Percentiles rank a stretch among this genome's conserved stretches.
phyloP scores from a whole-genome alignment of 2,888 invertebrate species.

The Cancer borealis region DNA sequence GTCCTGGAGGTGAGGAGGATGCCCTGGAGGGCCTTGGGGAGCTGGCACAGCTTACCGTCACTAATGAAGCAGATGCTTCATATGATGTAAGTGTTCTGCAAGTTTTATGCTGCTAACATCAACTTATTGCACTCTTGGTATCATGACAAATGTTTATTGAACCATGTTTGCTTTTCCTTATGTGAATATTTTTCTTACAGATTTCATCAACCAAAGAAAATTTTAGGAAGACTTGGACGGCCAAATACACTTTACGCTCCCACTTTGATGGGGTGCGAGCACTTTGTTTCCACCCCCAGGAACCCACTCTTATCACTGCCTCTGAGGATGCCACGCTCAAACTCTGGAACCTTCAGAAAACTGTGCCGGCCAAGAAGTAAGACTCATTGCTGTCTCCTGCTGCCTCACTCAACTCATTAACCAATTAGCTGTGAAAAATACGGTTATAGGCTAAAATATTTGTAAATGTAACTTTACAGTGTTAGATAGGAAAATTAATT shows the following conservation, averaged over 20 bases:
- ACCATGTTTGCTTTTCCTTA: slow-evolving; percentile 45
- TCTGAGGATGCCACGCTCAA: slow-evolving; percentile 99
- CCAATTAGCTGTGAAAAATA: not conserved
- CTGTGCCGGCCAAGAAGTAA: slow-evolving; percentile 95
- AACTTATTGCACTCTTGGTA: not conserved
- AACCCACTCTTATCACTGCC: slow-evolving; percentile 97
- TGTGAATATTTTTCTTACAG: slow-evolving; percentile 79
- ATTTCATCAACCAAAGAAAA: slow-evolving; percentile 90
- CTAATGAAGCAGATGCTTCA: slow-evolving; percentile 96
- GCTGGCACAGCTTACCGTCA: slow-evolving; percentile 96
- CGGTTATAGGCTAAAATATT: not conserved
- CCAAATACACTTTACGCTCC: slow-evolving; percentile 96
- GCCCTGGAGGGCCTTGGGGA: slow-evolving; percentile 92
- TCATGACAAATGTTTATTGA: not conserved
- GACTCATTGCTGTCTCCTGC: not conserved
- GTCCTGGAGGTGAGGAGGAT: slow-evolving; percentile 80
- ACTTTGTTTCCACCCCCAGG: slow-evolving; percentile 95
- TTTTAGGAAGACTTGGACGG: slow-evolving; percentile 96
- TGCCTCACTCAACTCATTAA: not conserved
- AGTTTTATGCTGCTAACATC: not conserved
- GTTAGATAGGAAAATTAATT: not conserved
- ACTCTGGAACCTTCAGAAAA: slow-evolving; percentile 99
- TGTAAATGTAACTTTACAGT: not conserved
- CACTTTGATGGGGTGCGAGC: slow-evolving; percentile 96
- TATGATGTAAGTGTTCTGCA: slow-evolving; percentile 86